phyloP scores from a whole-genome alignment of 1,140 invertebrate species.

The Tetraneura akinire region DNA sequence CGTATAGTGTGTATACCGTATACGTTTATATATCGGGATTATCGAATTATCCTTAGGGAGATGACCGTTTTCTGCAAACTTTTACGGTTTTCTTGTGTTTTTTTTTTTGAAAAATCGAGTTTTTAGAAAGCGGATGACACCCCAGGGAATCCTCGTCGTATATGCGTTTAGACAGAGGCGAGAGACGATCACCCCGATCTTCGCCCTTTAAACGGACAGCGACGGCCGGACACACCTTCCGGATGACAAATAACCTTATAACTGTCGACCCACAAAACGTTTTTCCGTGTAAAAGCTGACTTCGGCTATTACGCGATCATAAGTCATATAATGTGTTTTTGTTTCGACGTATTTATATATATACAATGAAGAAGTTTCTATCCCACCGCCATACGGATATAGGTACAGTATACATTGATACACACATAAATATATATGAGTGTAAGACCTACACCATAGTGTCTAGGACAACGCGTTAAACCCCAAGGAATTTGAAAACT shows the following conservation, averaged over 20 bases:
- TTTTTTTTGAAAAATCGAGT: constrained; percentile 42
- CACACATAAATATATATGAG: background rate
- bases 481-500: constrained; percentile 22
- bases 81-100: background rate
- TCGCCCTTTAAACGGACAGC: constrained; percentile 16
- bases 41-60: constrained; percentile 41
- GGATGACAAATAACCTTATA: constrained; percentile 42
- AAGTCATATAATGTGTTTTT: constrained; percentile 31
- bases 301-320: background rate
- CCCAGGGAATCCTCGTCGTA: constrained; percentile 28
- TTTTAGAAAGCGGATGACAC: constrained; percentile 47
- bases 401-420: background rate
- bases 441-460: background rate
- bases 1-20: no score
- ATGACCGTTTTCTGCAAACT: constrained; percentile 40
- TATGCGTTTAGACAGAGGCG: background rate
- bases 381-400: background rate
- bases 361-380: background rate
- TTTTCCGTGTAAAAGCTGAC: constrained; percentile 25
- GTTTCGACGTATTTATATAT: no score
- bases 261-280: constrained; percentile 24
- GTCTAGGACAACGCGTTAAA: constrained; percentile 7
- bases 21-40: background rate
- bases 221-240: constrained; percentile 22
- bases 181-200: background rate